Base-by-base conservation (phyloP, 2,797 vertebrate species). In the Hapalemur alaotrensis region DNA sequence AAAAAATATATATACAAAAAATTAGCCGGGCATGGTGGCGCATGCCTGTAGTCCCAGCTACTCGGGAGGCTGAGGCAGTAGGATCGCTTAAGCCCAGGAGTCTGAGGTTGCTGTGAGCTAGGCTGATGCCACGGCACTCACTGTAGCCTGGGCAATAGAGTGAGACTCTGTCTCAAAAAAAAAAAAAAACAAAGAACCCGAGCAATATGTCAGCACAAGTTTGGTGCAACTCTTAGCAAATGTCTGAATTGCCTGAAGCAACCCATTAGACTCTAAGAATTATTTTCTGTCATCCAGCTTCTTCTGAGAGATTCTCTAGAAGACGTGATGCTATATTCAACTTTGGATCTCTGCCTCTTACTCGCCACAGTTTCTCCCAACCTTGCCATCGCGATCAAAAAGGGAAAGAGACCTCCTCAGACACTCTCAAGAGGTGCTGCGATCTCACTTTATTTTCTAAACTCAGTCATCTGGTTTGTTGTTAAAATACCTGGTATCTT, bases 351-450 rank as follows among this genome's bases (percentile, higher is more conserved):
- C 85, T 97, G 96, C 15, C 96, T 99, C 63, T 67, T 98, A 35
- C 80, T 98, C 41, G 61, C 98, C 82, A 95, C 96, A 1, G 92
- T 98, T 85, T 98, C 98, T 94, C 98, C 98, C 84, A 99, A 98
- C 93, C 96, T 98, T 52, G 98, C 98, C 0, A 97, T 98, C 92
- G 98, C 98, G 82, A 98, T 98, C 89, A 98, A 97, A 86, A 99
- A 98, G 95, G 98, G 98, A 93, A 98, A 97, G 75, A 97, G 92
- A 96, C 81, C 84, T 67, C 98, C 98, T 67, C 98, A 98, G 96
- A 99, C 98, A 4, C 96, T 99, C 25, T 98, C 99, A 52, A 98
- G 98, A 99, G 98, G 98, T 99, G 97, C 2, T 61, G 50, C 92
- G 11, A 61, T 78, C 52, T 95, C 50, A n/a, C 32, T 89, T 75